Base-by-base conservation (phyloP, 2,797 vertebrate genomes). In the Mormyrops boulengeri region DNA sequence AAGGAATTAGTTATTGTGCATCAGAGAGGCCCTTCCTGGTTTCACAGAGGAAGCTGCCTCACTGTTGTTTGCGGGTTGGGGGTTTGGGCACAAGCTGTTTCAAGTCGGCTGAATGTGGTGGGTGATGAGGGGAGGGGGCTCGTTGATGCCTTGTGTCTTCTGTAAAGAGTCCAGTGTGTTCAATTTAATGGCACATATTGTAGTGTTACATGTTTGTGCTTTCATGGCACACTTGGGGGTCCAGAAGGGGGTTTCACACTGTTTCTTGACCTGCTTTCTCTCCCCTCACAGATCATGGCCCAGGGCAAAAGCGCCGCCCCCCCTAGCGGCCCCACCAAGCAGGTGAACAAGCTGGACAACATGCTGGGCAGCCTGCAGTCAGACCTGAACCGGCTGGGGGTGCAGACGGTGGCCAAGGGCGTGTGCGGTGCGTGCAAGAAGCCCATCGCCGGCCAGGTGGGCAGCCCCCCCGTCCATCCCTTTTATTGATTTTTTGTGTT, bases 361-460 rank as follows among this genome's bases (percentile, higher is more conserved):
- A 99, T 99, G 98, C 93, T 99, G 93, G 98, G 97, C 87, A 99
- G 97, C 93, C 96, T 99, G 88, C 98, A 99, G 94, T 98, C 97
- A 0, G 98, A 99, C 94, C 96, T 99, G 91, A 98, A 99, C 93
- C 96, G 96, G 91, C 95, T 98, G 19, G 98, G 98, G 0, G 98
- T 98, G 12, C 97, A 98, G 91, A 99, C 97, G 0, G 97, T 98
- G 41, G 98, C 98, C 92, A 99, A 99, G 94, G 98, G 98, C 0
- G 97, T 99, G 60, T 99, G 98, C 3, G 98, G 97, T 89, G 97
- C 98, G 94, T 99, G 98, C 96, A 98, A 97, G 95, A 99, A 99
- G 92, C 98, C 98, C 53, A 99, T 99, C 2, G 97, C 97, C 2
- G 98, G 98, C 88, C 98, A 99, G 97, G 98, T 99, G 92, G 94